A percentile compares a stretch with the other conserved stretches of the same genome.
Conservation (phyloP, 2,888 invertebrate genomes). For the Zonitis immaculata region DNA sequence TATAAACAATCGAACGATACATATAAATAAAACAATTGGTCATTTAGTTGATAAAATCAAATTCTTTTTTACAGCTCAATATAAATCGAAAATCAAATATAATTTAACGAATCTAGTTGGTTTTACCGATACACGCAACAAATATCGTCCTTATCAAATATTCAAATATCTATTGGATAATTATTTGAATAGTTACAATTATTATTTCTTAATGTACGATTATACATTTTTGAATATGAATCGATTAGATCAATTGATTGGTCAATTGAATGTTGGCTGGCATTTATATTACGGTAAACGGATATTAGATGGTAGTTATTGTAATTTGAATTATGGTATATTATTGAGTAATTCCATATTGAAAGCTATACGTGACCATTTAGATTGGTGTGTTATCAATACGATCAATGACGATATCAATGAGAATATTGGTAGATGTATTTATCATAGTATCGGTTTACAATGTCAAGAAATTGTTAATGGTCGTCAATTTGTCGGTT, state of each 20-base stretch:
- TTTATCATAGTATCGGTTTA: constrained; percentile 64
- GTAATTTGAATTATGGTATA: constrained; percentile 76
- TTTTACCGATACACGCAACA: constrained; percentile 73
- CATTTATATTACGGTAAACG: constrained; percentile 79
- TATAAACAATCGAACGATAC: constrained; percentile 68
- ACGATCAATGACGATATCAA: constrained; percentile 77
- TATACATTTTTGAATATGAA: constrained; percentile 79
- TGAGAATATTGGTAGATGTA: constrained; percentile 84
- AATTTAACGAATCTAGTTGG: constrained; percentile 63
- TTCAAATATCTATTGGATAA: constrained; percentile 87
- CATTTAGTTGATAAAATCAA: constrained; percentile 77
- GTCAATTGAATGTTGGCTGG: constrained; percentile 75
- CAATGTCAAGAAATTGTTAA: constrained; percentile 54
- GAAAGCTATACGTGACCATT: constrained; percentile 66
- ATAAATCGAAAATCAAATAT: constrained; percentile 42
- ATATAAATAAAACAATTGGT: constrained; percentile 84
- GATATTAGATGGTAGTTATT: constrained; percentile 59
- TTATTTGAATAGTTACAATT: constrained; percentile 86
- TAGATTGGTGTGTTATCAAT: constrained; percentile 89
- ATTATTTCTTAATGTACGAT: constrained; percentile 85
- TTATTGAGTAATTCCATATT: constrained; percentile 84
- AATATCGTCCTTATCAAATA: constrained; percentile 79
- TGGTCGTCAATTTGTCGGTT: constrained; percentile 45
- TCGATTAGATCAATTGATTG: constrained; percentile 65
- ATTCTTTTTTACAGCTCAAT: constrained; percentile 50